A percentile compares a stretch with the other conserved stretches of the same genome.
These are phyloP conservation scores for Lepidocyrtinus sp. DNA, from an alignment of 2,888 invertebrate genomes.

Conservation along the genomic window DNA sequence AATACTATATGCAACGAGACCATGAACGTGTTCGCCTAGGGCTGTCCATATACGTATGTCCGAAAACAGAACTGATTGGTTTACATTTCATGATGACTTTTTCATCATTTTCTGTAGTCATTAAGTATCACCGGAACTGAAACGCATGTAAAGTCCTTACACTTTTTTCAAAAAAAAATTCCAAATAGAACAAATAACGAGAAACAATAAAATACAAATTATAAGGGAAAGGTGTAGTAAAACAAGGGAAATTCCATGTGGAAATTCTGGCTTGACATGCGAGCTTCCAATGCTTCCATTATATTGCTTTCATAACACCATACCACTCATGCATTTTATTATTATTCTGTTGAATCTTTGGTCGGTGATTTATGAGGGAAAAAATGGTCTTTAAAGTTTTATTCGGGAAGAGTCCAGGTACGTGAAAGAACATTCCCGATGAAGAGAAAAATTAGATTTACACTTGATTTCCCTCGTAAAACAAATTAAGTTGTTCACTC, in stretches of 20 bases:
- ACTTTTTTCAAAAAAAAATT: background rate
- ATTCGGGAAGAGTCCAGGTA: conserved; percentile 13
- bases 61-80: background rate
- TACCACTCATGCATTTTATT: conserved; percentile 20
- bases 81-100: conserved; percentile 7
- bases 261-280: conserved; percentile 38
- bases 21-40: conserved; percentile 7
- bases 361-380: conserved; percentile 42
- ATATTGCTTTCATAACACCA: conserved; percentile 6
- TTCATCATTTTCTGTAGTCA: background rate
- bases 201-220: background rate
- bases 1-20: background rate
- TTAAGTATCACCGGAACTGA: conserved; percentile 9
- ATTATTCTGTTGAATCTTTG: background rate
- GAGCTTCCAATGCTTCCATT: conserved; percentile 30
- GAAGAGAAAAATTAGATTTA: conserved; percentile 29
- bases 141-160: background rate
- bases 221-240: background rate
- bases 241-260: too few species aligned
- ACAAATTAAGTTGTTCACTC: conserved; percentile 20
- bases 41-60: too few species aligned
- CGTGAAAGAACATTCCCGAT: background rate
- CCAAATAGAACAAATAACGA: background rate
- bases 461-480: conserved; percentile 35
- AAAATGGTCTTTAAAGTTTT: conserved; percentile 26